Base-by-base conservation (phyloP, 2,888 invertebrate genomes). In the Labia minor region DNA sequence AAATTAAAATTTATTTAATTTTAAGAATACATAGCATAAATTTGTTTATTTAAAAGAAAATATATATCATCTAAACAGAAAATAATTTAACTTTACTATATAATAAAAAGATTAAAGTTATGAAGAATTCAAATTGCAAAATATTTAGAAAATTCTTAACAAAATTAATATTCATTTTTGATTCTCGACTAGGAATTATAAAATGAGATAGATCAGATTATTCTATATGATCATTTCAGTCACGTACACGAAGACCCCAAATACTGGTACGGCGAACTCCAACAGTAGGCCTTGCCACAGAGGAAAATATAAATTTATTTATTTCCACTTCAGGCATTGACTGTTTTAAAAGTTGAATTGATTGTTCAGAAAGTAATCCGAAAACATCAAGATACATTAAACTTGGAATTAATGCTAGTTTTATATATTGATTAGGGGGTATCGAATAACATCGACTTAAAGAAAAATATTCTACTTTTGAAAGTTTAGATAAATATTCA, bases 211-310 rank as follows among this genome's bases (percentile, higher is more conserved):
- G n/a, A n/a, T n/a, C n/a, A 26, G 8, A 26, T 26, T 26, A 26
- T 26, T 26, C 26, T 6, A n/a, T n/a, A n/a, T n/a, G n/a, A 49
- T 71, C 20, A 37, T 69, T 6, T 81, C 81, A 91, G 81, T 92
- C 92, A 75, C 92, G 82, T 3, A 91, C 90, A 66, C 91, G 79
- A 21, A 92, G 80, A 0, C 90, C 90, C 96, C 95, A 96, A 75
- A 96, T 89, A 20, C 92, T 92, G 0, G 94, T 93, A 72, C 94
- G 83, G 70, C 89, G 81, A 0, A 88, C 82, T 0, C 95, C 95
- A 0, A 94, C 92, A 0, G 95, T 95, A 0, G 95, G 95, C 14
- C 92, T 81, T 0, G 94, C 93, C 14, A 95, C 87, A 0, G 91
- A 90, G 73, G 94, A 94, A 76, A 88, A 89, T 69, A 85, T 83